Conservation (phyloP, 2,888 invertebrate species). For the Thecophora atra region DNA sequence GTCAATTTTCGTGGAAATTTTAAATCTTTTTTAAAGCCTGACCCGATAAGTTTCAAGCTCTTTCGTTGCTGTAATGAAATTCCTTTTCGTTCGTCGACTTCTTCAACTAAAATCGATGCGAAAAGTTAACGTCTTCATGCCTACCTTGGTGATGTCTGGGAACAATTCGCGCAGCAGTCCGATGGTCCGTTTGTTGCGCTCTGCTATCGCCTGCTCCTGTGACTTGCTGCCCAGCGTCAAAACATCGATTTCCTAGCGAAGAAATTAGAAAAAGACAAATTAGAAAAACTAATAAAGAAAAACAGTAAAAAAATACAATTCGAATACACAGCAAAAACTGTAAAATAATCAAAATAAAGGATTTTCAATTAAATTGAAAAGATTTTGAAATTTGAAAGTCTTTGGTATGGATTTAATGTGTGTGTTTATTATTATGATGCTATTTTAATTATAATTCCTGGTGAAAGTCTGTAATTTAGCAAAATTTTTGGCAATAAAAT, state of each 20-base stretch:
- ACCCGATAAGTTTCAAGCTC: too few relatives aligned
- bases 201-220: conserved; percentile 72
- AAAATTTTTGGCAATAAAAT: conserved; percentile 25
- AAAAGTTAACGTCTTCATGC: conserved; percentile 21
- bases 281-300: too few relatives aligned
- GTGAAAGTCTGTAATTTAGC: conserved; percentile 28
- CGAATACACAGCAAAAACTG: too few relatives aligned
- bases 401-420: background rate
- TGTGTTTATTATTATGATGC: background rate
- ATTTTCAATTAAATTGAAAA: background rate
- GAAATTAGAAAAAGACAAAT: background rate
- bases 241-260: conserved; percentile 74
- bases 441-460: conserved; percentile 2
- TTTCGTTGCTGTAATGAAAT: background rate
- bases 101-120: too few relatives aligned
- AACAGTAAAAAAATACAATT: too few relatives aligned
- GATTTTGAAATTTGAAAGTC: conserved; percentile 2
- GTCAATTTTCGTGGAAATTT: too few relatives aligned
- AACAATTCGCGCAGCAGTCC: conserved; percentile 79
- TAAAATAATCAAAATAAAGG: background rate
- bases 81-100: background rate
- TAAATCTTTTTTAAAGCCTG: too few relatives aligned
- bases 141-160: conserved; percentile 79
- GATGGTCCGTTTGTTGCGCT: conserved; percentile 80
- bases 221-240: conserved; percentile 72